Conservation (phyloP, 1,140 invertebrate genomes). For the Galleria mellonella region DNA sequence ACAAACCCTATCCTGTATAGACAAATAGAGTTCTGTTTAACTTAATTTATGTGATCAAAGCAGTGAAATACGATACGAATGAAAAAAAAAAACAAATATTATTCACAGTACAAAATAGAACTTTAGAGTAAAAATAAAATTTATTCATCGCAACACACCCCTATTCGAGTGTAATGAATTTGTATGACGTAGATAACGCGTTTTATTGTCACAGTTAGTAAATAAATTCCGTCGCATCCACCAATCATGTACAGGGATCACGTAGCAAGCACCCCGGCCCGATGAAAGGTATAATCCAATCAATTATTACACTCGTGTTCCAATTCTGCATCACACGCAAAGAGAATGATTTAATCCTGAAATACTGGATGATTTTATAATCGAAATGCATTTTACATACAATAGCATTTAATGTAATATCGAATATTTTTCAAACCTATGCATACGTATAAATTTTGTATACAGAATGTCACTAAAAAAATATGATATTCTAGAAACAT, state of each 20-base stretch:
- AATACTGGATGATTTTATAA: conserved; percentile 7
- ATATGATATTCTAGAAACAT: too few species aligned
- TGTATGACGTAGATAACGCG: conserved; percentile 42
- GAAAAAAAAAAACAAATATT: too few species aligned
- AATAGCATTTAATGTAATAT: too few species aligned
- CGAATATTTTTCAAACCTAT: too few species aligned
- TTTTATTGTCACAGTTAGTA: conserved; percentile 50
- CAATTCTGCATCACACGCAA: conserved; percentile 48
- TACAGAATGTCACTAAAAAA: too few species aligned
- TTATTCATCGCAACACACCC: conserved; percentile 26
- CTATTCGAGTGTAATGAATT: conserved; percentile 32
- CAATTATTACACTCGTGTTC: conserved; percentile 62
- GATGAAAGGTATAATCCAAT: conserved; percentile 65
- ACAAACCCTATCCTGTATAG: too few species aligned
- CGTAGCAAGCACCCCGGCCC: conserved; percentile 34
- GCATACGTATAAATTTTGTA: too few species aligned
- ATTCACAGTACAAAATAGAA: too few species aligned
- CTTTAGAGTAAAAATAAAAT: conserved; percentile 23
- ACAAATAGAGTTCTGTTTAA: too few species aligned
- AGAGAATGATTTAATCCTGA: conserved; percentile 33
- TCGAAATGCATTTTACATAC: too few species aligned
- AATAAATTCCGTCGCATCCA: conserved; percentile 49
- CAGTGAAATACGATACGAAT: too few species aligned
- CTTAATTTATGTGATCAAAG: too few species aligned
- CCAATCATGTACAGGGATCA: conserved; percentile 61